A percentile compares a stretch with the other conserved stretches of the same genome.
phyloP scores from a whole-genome alignment of 2,888 invertebrate species.

The Nomada hirtipes region DNA sequence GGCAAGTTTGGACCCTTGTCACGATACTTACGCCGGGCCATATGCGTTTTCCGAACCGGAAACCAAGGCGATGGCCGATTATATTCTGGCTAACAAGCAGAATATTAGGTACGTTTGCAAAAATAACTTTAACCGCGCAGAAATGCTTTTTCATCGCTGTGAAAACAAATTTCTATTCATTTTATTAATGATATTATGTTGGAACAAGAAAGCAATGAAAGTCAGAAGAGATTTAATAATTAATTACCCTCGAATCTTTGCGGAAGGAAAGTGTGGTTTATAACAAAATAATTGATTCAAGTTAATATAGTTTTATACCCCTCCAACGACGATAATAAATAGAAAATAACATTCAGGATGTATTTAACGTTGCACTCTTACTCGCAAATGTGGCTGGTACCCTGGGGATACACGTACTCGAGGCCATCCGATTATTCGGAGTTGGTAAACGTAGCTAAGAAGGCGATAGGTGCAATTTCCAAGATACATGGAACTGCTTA shows the following conservation, averaged over 20 bases:
- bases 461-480: conserved; percentile 87
- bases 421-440: conserved; percentile 86
- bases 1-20: conserved; percentile 89
- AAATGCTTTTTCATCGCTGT: background rate
- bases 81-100: conserved; percentile 86
- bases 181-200: too few relatives aligned
- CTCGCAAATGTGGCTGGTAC: conserved; percentile 88
- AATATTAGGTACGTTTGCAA: conserved; percentile 74
- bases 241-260: too few relatives aligned
- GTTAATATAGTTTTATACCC: background rate
- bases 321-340: background rate
- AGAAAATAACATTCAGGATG: conserved; percentile 79
- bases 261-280: too few relatives aligned
- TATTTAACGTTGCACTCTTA: conserved; percentile 89
- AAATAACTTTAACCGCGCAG: background rate
- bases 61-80: conserved; percentile 88
- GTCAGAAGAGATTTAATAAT: too few relatives aligned
- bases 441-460: conserved; percentile 86
- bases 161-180: background rate
- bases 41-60: conserved; percentile 92
- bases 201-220: too few relatives aligned
- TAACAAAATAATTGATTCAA: background rate
- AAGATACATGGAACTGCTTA: conserved; percentile 88
- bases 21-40: conserved; percentile 90
- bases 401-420: conserved; percentile 86